Evolutionary conservation across 2,888 invertebrate genomes (phyloP), one percentile per base, ranked within the genome.

Genomic region (Crioceris asparagi): DNA sequence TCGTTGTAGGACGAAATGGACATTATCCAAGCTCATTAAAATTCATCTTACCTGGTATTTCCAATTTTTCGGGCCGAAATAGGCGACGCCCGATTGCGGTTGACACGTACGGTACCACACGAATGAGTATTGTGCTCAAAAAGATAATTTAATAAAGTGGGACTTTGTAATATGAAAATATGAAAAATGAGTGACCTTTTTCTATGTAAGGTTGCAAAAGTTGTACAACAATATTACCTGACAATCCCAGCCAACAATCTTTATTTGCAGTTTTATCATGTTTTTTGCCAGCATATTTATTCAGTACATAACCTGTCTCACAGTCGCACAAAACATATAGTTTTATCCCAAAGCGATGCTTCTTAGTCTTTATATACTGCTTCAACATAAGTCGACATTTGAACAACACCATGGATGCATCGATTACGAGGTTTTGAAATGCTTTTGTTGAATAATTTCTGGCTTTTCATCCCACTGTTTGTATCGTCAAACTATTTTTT

Each of bases 51-150:
- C n/a, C n/a, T n/a, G n/a, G n/a, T n/a, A n/a, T n/a, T n/a, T n/a
- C n/a, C n/a, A n/a, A n/a, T n/a, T n/a, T n/a, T n/a, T n/a, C n/a
- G n/a, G n/a, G n/a, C n/a, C n/a, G n/a, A n/a, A n/a, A n/a, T n/a
- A n/a, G n/a, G n/a, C n/a, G n/a, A n/a, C n/a, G n/a, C n/a, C n/a
- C n/a, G n/a, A n/a, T n/a, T n/a, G n/a, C n/a, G n/a, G n/a, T n/a
- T n/a, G n/a, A n/a, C n/a, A n/a, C n/a, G n/a, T n/a, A 44, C 38
- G 29, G 41, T 40, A 18, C 43, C 43, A 33, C 40, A 44, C 10
- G 42, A 40, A 31, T 43, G 40, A 12, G 45, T 47, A 11, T 38
- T 43, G 17, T 35, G 11, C 10, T 41, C 38, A 32, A 34, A 36
- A 17, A 45, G 32, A 38, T 34, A 41, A 14, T 18, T 36, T 27